Evolutionary conservation across 2,888 invertebrate species (phyloP).

Genomic region (Ptychoptera albimana): DNA sequence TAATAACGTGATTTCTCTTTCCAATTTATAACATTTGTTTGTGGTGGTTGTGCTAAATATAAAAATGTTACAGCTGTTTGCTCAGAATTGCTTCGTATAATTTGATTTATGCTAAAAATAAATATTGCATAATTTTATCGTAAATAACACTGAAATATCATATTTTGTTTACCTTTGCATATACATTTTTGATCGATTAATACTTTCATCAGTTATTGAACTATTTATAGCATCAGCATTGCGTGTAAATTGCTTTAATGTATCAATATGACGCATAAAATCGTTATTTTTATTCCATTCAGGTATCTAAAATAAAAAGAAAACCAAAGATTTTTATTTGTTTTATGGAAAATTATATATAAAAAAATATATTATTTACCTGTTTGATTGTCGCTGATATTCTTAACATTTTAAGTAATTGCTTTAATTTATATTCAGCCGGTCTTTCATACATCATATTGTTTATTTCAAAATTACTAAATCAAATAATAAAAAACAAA

Average conservation of each 20-base stretch:
- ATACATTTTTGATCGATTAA: constrained; percentile 32
- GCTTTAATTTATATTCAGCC: constrained; percentile 36
- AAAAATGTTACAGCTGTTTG: constrained; percentile 83
- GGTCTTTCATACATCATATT: constrained; percentile 13
- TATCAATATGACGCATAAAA: constrained; percentile 27
- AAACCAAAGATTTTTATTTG: background rate
- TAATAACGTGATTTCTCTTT: constrained; percentile 23
- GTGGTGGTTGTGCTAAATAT: constrained; percentile 78
- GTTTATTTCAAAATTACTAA: constrained; percentile 3
- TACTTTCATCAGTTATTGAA: constrained; percentile 28
- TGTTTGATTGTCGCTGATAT: constrained; percentile 72
- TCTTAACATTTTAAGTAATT: constrained; percentile 65
- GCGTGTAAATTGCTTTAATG: constrained; percentile 26
- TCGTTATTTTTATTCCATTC: constrained; percentile 44
- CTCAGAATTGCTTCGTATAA: constrained; percentile 57
- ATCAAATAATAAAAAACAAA: background rate
- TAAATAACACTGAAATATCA: background rate
- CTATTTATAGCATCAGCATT: constrained; percentile 20
- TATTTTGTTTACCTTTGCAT: constrained; percentile 32
- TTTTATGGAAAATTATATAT: background rate
- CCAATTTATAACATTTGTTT: constrained; percentile 16
- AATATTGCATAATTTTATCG: background rate
- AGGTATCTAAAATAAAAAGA: constrained; percentile 30
- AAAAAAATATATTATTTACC: constrained; percentile 27
- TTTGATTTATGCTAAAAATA: constrained; percentile 48